These are phyloP conservation scores for Tyrannus savana DNA, from an alignment of 2,113 vertebrate genomes.

Conservation along the genomic window DNA sequence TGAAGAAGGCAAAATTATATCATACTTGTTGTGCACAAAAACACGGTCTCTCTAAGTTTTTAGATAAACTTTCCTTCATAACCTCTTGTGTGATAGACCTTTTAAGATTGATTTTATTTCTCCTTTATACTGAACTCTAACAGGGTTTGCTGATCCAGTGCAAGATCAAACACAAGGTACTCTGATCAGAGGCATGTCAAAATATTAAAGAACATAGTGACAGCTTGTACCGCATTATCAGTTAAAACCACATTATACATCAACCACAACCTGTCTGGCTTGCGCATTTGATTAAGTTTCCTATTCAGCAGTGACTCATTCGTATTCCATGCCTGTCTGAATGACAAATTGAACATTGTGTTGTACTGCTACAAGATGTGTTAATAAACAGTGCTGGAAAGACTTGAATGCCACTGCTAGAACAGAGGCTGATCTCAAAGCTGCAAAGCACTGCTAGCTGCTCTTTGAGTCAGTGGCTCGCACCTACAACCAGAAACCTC, in stretches of 20 bases:
- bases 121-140: slow-evolving; percentile 23
- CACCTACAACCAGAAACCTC: background rate
- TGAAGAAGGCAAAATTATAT: background rate
- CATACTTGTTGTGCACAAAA: background rate
- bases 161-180: slow-evolving; percentile 82
- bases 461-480: background rate
- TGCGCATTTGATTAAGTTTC: slow-evolving; percentile 65
- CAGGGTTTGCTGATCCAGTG: slow-evolving; percentile 77
- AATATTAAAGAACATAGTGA: slow-evolving; percentile 64
- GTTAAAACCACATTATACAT: slow-evolving; percentile 63
- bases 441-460: slow-evolving; percentile 57
- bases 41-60: background rate
- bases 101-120: background rate
- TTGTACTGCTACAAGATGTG: slow-evolving; percentile 64
- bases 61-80: background rate
- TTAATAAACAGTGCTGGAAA: slow-evolving; percentile 74
- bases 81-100: background rate
- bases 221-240: slow-evolving; percentile 63
- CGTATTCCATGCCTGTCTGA: slow-evolving; percentile 69
- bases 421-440: slow-evolving; percentile 37
- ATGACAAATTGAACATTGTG: slow-evolving; percentile 73
- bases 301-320: slow-evolving; percentile 65
- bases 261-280: slow-evolving; percentile 74
- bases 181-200: slow-evolving; percentile 73
- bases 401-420: slow-evolving; percentile 39